Evolutionary conservation across 2,797 vertebrate genomes (phyloP).

Genomic region (Simalia tracyae): DNA sequence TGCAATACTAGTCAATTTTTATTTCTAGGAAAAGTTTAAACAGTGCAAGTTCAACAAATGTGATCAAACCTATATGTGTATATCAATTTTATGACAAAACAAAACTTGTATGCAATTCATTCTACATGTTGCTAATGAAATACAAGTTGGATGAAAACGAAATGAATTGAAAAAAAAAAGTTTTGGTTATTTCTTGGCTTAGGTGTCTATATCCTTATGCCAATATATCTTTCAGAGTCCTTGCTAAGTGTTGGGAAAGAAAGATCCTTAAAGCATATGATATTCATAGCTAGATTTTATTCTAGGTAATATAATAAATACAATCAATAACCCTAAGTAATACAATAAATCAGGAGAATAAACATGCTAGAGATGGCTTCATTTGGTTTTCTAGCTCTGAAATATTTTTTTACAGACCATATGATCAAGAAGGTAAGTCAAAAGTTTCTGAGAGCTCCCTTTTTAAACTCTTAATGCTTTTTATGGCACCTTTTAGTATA

Average conservation of each 20-base stretch:
- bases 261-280: not conserved
- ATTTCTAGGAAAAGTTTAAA: not conserved
- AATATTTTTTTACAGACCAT: not conserved
- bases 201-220: not conserved
- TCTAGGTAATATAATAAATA: not conserved
- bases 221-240: not conserved
- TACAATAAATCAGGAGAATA: not conserved
- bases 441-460: not conserved
- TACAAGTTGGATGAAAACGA: not conserved
- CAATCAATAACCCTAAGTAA: not conserved
- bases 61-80: not conserved
- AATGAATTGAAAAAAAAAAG: not conserved
- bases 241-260: not conserved
- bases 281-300: not conserved
- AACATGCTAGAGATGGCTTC: not conserved
- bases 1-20: not conserved
- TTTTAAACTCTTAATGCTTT: not conserved
- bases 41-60: not conserved
- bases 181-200: not conserved
- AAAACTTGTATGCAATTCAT: not conserved
- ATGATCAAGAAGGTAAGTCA: not conserved
- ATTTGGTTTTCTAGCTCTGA: not conserved
- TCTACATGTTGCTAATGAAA: not conserved
- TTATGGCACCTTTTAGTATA: not conserved
- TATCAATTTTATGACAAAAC: not conserved